A percentile compares a stretch with the other conserved stretches of the same genome.
phyloP scores from a whole-genome alignment of 2,888 invertebrate genomes.

The Penaeus monodon region DNA sequence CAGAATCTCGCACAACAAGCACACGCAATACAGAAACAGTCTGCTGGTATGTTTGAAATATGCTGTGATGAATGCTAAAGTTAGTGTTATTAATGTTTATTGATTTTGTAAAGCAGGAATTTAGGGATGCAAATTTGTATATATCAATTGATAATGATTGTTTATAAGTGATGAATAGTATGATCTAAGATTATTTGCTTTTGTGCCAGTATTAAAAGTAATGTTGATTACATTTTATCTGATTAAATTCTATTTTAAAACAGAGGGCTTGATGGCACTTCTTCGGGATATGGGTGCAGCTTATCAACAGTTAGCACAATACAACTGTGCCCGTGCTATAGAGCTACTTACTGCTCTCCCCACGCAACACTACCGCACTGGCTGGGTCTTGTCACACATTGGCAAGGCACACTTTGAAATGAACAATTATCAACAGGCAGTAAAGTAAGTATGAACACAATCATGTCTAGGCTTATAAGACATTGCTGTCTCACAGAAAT shows the following conservation, averaged over 20 bases:
- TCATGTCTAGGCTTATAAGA: too few species aligned
- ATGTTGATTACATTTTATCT: neutral
- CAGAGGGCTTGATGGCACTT: constrained; percentile 83
- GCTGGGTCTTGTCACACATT: constrained; percentile 90
- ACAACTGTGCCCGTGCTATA: constrained; percentile 87
- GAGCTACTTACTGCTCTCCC: constrained; percentile 84
- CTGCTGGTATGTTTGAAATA: constrained; percentile 42
- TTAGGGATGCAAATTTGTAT: too few species aligned
- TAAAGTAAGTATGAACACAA: constrained; percentile 72
- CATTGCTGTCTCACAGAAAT: too few species aligned
- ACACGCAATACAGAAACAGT: constrained; percentile 72
- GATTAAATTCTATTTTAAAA: constrained; percentile 58
- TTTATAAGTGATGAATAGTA: too few species aligned
- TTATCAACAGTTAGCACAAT: constrained; percentile 84
- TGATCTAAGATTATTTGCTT: too few species aligned
- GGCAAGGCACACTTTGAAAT: constrained; percentile 93
- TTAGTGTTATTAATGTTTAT: neutral
- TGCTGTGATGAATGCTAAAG: neutral
- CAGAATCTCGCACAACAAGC: constrained; percentile 71
- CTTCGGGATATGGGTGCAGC: constrained; percentile 87
- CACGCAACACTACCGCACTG: constrained; percentile 86
- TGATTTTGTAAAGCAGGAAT: too few species aligned
- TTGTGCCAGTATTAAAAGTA: neutral
- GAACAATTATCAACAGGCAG: constrained; percentile 87
- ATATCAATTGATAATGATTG: too few species aligned